Base-by-base conservation (phyloP, 2,888 invertebrate species). In the Eupithecia abbreviata region DNA sequence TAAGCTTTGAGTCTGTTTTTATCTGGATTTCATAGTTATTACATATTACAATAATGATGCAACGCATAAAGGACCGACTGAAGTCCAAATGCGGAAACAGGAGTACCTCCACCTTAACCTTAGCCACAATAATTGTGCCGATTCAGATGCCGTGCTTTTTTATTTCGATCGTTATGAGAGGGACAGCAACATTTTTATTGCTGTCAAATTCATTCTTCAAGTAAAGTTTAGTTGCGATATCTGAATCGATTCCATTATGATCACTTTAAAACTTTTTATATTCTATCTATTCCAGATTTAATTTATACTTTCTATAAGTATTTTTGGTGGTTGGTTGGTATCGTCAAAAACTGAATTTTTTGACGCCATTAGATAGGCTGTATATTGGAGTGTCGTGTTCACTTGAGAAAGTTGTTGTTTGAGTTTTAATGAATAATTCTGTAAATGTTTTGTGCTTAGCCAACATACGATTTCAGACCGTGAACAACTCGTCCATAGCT, bases 1-100 rank as follows among this genome's bases (percentile, higher is more conserved):
- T 2, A 70, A 73, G 65, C 71, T 69, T 43, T 10, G 49, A 68
- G 49, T 62, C 65, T 42, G 42, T 66, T 65, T 51, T 30, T 41
- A 41, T 42, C 7, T 66, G 13, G 42, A 42, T 42, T 66, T 66
- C 41, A 41, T 66, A 41, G 5, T 55, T 55, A 30, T 30, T 30
- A 45, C 45, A 6, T 45, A 6, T 45, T 45, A 45, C 4, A 45
- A 45, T 45, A 7, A 45, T 30, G 30, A 30, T 30, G 30, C 30
- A 30, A 30, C 30, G 30, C 30, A 1, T 30, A 30, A 30, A 30
- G 30, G 30, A 30, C 30, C 30, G 30, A 30, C 30, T 30, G 30
- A 1, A 30, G 30, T 30, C 30, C 30, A 30, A 30, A 30, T 30
- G 30, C 30, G 30, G 30, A 30, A 30, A 30, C 30, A 30, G 30